Evolutionary conservation across 2,113 vertebrate genomes (phyloP), one percentile per base, ranked within the genome.

Genomic region (Cyprinodon tularosa): DNA sequence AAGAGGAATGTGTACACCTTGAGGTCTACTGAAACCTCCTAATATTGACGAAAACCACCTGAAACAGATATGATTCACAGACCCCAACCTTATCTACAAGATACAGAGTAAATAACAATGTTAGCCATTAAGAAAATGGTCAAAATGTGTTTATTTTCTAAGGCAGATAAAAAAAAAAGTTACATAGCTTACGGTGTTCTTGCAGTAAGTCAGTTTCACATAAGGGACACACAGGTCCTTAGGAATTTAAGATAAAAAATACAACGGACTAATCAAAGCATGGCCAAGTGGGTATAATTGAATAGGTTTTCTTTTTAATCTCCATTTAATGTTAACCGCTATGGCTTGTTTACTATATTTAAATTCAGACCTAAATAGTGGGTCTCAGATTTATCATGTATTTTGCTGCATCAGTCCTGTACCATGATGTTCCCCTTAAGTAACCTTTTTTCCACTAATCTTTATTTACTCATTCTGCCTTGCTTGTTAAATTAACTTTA

Each of bases 301-400:
- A 83, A 40, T 81, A 86, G 83, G 53, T 83, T 88, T 89, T 84
- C 29, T 67, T 77, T 29, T 86, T 89, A 72, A 82, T 87, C 84
- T 88, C 59, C 37, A 62, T 86, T 69, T 80, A 60, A 59, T 3
- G 73, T 81, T 77, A 66, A 80, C 64, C 71, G 71, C 38, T 47
- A 12, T 78, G 71, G 89, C 85, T 65, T 86, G 70, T 48, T 3
- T 2, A 2, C 76, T 66, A 13, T 48, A 14, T 60, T 81, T 87
- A 80, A 68, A 1, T 75, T 42, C 66, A 84, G 66, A 80, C 84
- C 75, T 4, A 45, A 73, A 2, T 12, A 86, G 66, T 11, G 13
- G 10, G 48, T 73, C 39, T 63, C 73, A 83, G 62, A 81, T 39
- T 75, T 14, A 78, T 70, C 36, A 71, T 67, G 22, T 61, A 44